phyloP scores from a whole-genome alignment of 1,140 invertebrate genomes.

The Leucophenga varia region DNA sequence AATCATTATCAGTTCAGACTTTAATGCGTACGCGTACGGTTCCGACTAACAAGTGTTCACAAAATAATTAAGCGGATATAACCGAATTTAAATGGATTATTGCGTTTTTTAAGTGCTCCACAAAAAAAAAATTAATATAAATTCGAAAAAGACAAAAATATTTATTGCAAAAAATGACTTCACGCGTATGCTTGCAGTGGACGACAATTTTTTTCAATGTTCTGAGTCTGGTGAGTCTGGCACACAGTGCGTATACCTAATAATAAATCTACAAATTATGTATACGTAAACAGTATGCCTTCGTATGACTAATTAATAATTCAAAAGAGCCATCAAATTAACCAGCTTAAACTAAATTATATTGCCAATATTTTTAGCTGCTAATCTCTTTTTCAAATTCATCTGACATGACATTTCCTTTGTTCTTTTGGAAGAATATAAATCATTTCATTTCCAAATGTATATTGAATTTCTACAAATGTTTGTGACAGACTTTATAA shows the following conservation, averaged over 20 bases:
- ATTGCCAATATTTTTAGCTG: too few species aligned
- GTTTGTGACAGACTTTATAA: too few species aligned
- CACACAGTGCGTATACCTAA: conserved; percentile 13
- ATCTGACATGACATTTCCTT: not conserved
- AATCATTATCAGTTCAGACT: conserved; percentile 41
- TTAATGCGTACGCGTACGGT: conserved; percentile 27
- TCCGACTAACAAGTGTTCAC: conserved; percentile 12
- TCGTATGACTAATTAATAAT: conserved; percentile 30
- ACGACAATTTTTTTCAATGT: conserved; percentile 34
- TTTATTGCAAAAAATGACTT: conserved; percentile 20
- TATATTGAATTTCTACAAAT: too few species aligned
- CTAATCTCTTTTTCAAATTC: too few species aligned
- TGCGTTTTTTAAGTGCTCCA: conserved; percentile 10
- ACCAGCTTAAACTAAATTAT: too few species aligned
- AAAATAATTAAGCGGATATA: not conserved
- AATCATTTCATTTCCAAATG: too few species aligned
- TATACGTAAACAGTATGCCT: conserved; percentile 17
- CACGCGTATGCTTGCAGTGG: conserved; percentile 44
- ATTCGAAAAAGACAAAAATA: not conserved
- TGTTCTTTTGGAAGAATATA: not conserved
- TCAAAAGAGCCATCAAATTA: too few species aligned
- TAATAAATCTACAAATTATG: not conserved
- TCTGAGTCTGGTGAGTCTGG: conserved; percentile 34
- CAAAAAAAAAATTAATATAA: conserved; percentile 4
- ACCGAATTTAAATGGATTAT: too few species aligned